Evolutionary conservation across 1,140 invertebrate species (phyloP), one percentile per base, ranked within the genome.

Genomic region (Muscidifurax raptorellus): DNA sequence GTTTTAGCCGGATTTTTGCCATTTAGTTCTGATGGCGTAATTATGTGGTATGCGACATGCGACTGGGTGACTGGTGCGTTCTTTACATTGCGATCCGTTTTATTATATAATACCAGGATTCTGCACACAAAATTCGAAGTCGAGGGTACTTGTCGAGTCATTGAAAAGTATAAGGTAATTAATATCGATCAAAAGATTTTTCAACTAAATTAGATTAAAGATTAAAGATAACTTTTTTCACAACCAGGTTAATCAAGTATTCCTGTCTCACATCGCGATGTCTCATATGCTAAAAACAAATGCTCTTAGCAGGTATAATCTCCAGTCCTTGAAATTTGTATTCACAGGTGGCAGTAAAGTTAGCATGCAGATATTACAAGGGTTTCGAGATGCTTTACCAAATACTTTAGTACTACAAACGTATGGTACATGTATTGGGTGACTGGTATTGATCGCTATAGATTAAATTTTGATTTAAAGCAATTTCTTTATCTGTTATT

Each of bases 131-230:
- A 75, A 30, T 86, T 87, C 69, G 72, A 83, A 5, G 76, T 83
- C 22, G 84, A 86, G 52, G 67, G 80, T 28, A 52, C 86, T 28
- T 89, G 87, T 32, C 40, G 67, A 75, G 59, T 82, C 10, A 87
- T 90, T 18, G 85, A 89, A 78, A 88, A 88, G 71, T 89, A 85
- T 67, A 86, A 88, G 78, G 88, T 90, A 36, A n/a, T n/a, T n/a
- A n/a, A 18, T 52, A 47, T 47, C 9, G 44, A 15, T 18, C 15
- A 47, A 10, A 47, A 47, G 1, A 40, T 18, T 47, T 47, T 47
- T 47, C n/a, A 3, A 18, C 15, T 47, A 0, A 47, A 47, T 47
- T 18, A 47, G 12, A n/a, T 15, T 47, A 47, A 47, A 47, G 15
- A 1, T 3, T 47, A n/a, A n/a, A n/a, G 7, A 9, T 0, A 0